phyloP scores from a whole-genome alignment of 2,113 vertebrate species.

The Syrmaticus mikado region DNA sequence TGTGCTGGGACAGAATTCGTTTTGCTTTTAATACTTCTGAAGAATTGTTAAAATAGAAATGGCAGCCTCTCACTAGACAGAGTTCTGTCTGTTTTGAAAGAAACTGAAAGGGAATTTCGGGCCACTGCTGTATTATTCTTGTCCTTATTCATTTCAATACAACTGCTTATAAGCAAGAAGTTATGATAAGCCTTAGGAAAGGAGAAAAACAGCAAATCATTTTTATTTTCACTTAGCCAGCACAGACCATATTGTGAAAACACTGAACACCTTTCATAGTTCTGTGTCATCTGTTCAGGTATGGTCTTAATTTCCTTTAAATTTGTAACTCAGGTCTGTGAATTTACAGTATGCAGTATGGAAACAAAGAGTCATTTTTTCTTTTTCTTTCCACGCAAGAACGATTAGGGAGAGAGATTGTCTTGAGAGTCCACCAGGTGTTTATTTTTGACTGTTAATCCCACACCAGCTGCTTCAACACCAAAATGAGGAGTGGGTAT shows the following conservation, averaged over 20 bases:
- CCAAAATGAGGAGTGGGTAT: background rate
- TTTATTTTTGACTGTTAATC: slow-evolving; percentile 27
- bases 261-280: background rate
- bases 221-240: slow-evolving; percentile 1
- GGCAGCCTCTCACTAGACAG: background rate
- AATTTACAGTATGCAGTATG: background rate
- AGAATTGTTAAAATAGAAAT: slow-evolving; percentile 3
- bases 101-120: background rate
- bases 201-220: background rate
- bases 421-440: slow-evolving; percentile 28
- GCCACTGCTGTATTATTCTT: background rate
- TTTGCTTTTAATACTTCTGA: slow-evolving; percentile 52
- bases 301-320: background rate
- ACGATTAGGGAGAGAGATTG: background rate
- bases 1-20: background rate
- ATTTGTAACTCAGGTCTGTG: background rate
- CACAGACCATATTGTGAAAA: background rate
- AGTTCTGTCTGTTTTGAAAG: background rate
- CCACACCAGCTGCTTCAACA: background rate
- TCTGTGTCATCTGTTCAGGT: background rate
- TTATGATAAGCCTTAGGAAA: slow-evolving; percentile 16
- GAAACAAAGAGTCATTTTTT: background rate
- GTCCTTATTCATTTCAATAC: background rate
- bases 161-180: background rate
- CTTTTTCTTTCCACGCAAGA: background rate